A percentile compares a stretch with the other conserved stretches of the same genome.
phyloP scores from a whole-genome alignment of 2,888 invertebrate genomes.

The Myopa testacea region DNA sequence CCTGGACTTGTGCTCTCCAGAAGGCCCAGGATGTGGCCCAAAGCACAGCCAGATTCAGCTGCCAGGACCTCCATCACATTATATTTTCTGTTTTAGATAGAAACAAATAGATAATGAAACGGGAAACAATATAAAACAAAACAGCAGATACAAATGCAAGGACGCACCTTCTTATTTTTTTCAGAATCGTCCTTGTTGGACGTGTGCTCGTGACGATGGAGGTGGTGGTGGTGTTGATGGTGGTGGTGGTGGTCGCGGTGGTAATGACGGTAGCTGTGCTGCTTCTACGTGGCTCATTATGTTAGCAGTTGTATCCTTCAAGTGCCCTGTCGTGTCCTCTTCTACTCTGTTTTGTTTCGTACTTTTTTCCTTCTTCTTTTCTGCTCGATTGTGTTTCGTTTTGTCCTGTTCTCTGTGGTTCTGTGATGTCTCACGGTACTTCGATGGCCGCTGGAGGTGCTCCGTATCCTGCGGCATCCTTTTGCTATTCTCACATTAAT shows the following conservation, averaged over 20 bases:
- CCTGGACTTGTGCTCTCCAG: not conserved
- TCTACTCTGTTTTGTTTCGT: too few species aligned
- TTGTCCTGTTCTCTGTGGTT: too few species aligned
- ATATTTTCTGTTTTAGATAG: not conserved
- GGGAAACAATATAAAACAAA: not conserved
- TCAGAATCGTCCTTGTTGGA: too few species aligned
- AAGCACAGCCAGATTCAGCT: not conserved
- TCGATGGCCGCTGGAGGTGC: too few species aligned
- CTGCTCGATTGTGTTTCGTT: too few species aligned
- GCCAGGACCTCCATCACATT: not conserved
- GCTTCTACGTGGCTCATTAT: not conserved
- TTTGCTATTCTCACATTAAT: not conserved
- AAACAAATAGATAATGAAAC: not conserved
- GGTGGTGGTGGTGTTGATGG: not conserved
- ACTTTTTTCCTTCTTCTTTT: too few species aligned
- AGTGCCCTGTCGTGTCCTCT: not conserved
- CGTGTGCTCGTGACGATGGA: too few species aligned
- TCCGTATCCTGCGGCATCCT: not conserved
- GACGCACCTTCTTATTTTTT: not conserved
- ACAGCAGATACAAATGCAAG: not conserved
- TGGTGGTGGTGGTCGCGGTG: not conserved
- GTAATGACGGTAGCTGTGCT: not conserved
- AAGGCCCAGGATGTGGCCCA: not conserved
- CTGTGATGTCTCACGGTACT: too few species aligned
- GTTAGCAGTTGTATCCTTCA: not conserved